These are phyloP conservation scores for Turdus rufiventris DNA, from an alignment of 2,113 vertebrate genomes.

Conservation along the genomic window DNA sequence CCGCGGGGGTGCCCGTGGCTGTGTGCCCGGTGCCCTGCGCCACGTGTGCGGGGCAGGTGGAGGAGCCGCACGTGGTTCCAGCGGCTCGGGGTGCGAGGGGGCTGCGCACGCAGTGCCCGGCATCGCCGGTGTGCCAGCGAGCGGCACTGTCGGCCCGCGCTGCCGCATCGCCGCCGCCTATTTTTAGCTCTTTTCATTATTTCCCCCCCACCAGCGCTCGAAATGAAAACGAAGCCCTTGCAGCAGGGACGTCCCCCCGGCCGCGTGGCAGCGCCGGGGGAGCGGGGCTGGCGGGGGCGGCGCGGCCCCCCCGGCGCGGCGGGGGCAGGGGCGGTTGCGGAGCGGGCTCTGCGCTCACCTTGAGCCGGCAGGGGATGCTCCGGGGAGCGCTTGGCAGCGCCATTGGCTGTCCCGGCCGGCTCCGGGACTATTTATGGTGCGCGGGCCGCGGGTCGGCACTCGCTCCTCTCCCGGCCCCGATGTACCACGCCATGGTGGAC, in stretches of 20 bases:
- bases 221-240: not conserved
- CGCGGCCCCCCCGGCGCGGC: not conserved
- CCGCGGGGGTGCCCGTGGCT: rapidly evolving
- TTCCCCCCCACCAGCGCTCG: not conserved
- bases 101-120: not conserved
- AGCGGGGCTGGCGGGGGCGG: not conserved
- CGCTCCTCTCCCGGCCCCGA: not conserved
- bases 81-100: not conserved
- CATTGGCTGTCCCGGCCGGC: constrained; percentile 72
- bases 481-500: constrained; percentile 81
- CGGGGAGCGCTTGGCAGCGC: not conserved
- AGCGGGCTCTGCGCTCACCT: not conserved
- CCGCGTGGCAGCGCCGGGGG: not conserved
- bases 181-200: constrained; percentile 25
- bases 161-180: not conserved
- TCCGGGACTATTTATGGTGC: constrained; percentile 30
- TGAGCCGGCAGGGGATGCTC: not conserved
- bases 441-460: not conserved
- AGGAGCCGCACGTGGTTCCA: not conserved
- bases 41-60: not conserved
- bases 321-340: not conserved
- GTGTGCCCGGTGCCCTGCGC: not conserved
- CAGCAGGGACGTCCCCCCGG: not conserved
- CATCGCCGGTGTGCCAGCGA: not conserved
- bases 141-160: constrained; percentile 14